These are phyloP conservation scores for Lasius fuliginosus DNA, from an alignment of 2,888 invertebrate species.

Conservation along the genomic window DNA sequence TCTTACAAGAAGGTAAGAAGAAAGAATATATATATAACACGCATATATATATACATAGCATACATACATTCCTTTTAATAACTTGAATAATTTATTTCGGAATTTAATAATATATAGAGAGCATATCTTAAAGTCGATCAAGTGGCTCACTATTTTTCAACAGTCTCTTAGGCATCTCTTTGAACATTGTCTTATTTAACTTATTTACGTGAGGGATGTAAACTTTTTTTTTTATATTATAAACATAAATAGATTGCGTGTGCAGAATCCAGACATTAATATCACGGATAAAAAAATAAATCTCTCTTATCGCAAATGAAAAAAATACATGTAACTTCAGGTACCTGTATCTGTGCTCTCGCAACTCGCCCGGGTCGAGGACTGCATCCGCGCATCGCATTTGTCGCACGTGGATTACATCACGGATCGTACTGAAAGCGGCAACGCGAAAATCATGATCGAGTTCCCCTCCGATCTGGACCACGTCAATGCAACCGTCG, in stretches of 20 bases:
- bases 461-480: conserved; percentile 76
- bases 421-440: conserved; percentile 71
- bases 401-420: conserved; percentile 69
- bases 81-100: neutral
- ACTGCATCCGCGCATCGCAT: conserved; percentile 62
- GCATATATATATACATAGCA: neutral
- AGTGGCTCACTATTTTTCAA: neutral
- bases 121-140: neutral
- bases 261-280: neutral
- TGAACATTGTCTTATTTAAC: neutral
- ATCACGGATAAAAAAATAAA: neutral
- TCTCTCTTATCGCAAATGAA: neutral
- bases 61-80: neutral
- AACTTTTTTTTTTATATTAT: neutral
- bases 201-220: neutral
- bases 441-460: conserved; percentile 73
- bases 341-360: conserved; percentile 64
- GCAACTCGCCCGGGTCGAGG: conserved; percentile 59
- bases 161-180: neutral
- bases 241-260: neutral
- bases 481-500: conserved; percentile 75
- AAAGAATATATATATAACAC: neutral
- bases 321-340: conserved; percentile 59
- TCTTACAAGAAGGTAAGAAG: conserved; percentile 76
- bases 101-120: neutral